Evolutionary conservation across 2,113 vertebrate species (phyloP).

Genomic region (Phainopepla nitens): DNA sequence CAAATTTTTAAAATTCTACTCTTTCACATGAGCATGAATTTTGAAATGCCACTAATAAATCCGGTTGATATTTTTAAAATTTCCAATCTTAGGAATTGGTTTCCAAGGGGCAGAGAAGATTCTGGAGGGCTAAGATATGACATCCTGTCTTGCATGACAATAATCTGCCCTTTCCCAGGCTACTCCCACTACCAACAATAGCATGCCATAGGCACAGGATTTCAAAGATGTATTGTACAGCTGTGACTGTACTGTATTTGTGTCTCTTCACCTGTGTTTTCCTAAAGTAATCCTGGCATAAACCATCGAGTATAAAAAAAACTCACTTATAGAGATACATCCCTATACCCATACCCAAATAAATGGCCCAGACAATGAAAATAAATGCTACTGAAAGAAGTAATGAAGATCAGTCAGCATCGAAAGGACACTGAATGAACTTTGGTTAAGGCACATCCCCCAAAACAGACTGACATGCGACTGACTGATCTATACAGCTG

Average conservation of each 20-base stretch:
- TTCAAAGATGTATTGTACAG: neutral
- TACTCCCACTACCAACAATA: neutral
- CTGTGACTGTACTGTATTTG: neutral
- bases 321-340: neutral
- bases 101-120: neutral
- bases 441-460: neutral
- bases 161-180: accelerated
- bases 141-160: neutral
- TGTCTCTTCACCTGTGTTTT: neutral
- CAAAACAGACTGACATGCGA: neutral
- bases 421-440: neutral
- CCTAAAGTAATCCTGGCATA: neutral
- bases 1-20: neutral
- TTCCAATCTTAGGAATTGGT: neutral
- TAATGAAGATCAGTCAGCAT: neutral
- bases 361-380: neutral
- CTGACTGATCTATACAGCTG: neutral
- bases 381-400: neutral
- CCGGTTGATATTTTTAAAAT: neutral
- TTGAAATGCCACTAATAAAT: neutral
- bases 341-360: neutral
- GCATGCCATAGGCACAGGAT: neutral
- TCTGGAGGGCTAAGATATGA: neutral
- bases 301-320: neutral
- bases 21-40: neutral